phyloP scores from a whole-genome alignment of 2,113 vertebrate genomes.

The Loxodonta africana region DNA sequence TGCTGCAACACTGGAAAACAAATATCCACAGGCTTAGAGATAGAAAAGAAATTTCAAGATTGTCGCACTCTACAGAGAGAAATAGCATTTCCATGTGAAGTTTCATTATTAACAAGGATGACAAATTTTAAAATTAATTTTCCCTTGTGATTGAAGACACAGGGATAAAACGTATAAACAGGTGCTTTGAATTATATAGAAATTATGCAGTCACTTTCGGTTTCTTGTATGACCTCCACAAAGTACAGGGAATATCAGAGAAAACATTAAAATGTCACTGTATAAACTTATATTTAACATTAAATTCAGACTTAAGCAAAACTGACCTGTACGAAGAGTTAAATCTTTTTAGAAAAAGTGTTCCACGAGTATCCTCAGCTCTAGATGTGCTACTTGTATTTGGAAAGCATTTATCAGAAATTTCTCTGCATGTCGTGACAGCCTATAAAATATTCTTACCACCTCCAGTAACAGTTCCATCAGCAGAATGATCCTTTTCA shows the following conservation, averaged over 20 bases:
- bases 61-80: not conserved
- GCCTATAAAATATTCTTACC: not conserved
- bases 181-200: constrained; percentile 16
- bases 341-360: not conserved
- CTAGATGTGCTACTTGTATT: not conserved
- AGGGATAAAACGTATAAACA: not conserved
- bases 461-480: not conserved
- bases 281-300: not conserved
- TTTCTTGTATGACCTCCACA: not conserved
- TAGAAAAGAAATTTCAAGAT: not conserved
- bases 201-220: not conserved
- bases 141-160: not conserved
- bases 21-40: not conserved
- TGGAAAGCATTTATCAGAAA: not conserved
- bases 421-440: not conserved
- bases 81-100: not conserved
- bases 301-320: not conserved
- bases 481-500: not conserved
- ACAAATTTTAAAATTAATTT: not conserved
- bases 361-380: no score
- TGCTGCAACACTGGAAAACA: not conserved
- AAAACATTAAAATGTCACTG: not conserved
- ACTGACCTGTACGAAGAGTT: not conserved
- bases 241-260: not conserved
- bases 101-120: not conserved